Evolutionary conservation across 2,797 vertebrate genomes (phyloP).

Genomic region (Buphagus erythrorhynchus): DNA sequence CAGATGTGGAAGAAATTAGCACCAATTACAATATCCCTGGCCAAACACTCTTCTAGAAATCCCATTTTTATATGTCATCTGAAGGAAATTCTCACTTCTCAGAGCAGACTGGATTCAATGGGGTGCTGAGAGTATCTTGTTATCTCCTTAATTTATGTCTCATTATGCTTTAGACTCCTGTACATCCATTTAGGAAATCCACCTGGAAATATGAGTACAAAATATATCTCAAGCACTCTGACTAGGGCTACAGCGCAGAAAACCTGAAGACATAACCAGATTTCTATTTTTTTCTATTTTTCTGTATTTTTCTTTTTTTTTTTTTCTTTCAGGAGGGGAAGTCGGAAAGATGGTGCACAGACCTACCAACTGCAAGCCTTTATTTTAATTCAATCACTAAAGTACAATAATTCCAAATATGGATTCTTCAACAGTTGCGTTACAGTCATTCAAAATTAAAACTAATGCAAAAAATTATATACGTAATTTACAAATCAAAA

Average conservation of each 20-base stretch:
- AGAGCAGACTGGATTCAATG: not conserved
- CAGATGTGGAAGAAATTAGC: not conserved
- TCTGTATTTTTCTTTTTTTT: not conserved
- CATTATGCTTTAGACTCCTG: not conserved
- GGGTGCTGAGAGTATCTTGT: not conserved
- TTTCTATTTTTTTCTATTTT: not conserved
- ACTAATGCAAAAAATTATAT: not conserved
- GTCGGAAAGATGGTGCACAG: not conserved
- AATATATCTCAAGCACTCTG: not conserved
- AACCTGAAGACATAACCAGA: not conserved
- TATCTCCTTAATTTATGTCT: not conserved
- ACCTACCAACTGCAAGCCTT: not conserved
- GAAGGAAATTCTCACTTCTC: slow-evolving; percentile 1
- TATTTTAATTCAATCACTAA: not conserved
- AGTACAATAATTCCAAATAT: not conserved
- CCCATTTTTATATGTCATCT: not conserved
- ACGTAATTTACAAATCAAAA: slow-evolving; percentile 6
- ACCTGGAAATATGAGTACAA: not conserved
- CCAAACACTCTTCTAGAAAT: not conserved
- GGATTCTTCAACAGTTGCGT: not conserved
- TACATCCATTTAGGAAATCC: not conserved
- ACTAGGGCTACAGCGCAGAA: not conserved
- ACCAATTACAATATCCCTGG: not conserved
- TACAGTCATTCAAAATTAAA: not conserved
- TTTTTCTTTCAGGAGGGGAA: accelerated